A percentile compares a stretch with the other conserved stretches of the same genome.
These are phyloP conservation scores for Fregetta grallaria DNA, from an alignment of 2,113 vertebrate genomes.

Conservation along the genomic window DNA sequence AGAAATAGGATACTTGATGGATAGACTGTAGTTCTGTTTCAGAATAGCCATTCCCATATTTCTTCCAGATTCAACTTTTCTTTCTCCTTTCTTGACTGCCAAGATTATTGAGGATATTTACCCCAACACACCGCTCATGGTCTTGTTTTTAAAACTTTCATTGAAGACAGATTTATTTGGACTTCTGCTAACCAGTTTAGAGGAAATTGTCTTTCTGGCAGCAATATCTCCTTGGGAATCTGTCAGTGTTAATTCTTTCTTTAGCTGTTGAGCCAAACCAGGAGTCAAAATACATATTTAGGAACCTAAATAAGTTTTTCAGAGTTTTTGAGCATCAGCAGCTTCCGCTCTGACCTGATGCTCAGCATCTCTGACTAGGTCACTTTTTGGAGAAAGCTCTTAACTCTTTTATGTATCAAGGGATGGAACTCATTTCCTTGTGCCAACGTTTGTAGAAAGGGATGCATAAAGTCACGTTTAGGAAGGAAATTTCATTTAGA, in stretches of 20 bases:
- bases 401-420: neutral
- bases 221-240: slow-evolving; percentile 13
- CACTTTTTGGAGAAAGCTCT: neutral
- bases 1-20: neutral
- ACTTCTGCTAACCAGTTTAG: slow-evolving; percentile 32
- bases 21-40: neutral
- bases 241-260: slow-evolving; percentile 32
- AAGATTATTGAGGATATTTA: neutral
- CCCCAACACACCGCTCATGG: neutral
- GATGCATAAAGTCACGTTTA: neutral
- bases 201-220: slow-evolving; percentile 55
- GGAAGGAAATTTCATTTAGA: neutral
- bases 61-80: slow-evolving; percentile 13
- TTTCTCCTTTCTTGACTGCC: neutral
- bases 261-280: slow-evolving; percentile 40
- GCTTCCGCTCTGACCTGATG: neutral
- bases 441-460: neutral
- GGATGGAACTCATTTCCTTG: neutral
- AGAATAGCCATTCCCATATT: slow-evolving; percentile 2
- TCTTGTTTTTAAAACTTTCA: slow-evolving; percentile 28
- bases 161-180: slow-evolving; percentile 31
- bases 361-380: neutral
- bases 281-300: slow-evolving; percentile 35
- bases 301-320: neutral
- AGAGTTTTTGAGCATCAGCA: neutral